These are phyloP conservation scores for Subacronicta megacephala DNA, from an alignment of 2,888 invertebrate genomes.

Conservation along the genomic window DNA sequence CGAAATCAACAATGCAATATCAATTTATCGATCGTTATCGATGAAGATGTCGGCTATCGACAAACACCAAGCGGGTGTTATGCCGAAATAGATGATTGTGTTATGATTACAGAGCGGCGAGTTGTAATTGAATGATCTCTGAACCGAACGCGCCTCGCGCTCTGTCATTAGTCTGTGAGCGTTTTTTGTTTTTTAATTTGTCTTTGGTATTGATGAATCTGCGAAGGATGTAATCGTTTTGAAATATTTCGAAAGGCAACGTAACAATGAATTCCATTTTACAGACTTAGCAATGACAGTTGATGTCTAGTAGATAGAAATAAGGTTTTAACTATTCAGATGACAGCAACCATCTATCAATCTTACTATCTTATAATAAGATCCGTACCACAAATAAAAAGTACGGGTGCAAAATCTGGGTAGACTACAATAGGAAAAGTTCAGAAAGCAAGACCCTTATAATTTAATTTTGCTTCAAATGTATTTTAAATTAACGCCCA, in stretches of 20 bases:
- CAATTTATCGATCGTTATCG: conserved; percentile 62
- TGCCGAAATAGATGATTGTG: conserved; percentile 81
- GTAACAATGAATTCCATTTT: conserved; percentile 20
- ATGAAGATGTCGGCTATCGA: conserved; percentile 63
- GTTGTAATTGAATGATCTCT: conserved; percentile 67
- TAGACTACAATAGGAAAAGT: conserved; percentile 8
- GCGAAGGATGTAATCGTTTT: conserved; percentile 49
- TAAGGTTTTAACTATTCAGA: neutral
- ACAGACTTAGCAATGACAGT: conserved; percentile 15
- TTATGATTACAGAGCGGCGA: conserved; percentile 83
- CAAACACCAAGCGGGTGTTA: conserved; percentile 64
- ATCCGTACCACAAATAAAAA: neutral
- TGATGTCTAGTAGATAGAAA: neutral
- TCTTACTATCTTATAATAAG: neutral
- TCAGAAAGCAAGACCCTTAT: conserved; percentile 40
- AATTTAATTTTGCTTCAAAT: conserved; percentile 58
- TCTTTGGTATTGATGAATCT: conserved; percentile 59
- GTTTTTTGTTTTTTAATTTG: conserved; percentile 56
- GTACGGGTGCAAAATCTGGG: conserved; percentile 1
- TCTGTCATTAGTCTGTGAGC: conserved; percentile 71
- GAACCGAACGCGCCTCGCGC: conserved; percentile 52
- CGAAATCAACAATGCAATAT: conserved; percentile 56
- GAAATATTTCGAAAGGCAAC: conserved; percentile 40
- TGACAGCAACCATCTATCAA: neutral
- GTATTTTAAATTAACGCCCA: conserved; percentile 69